Percentiles rank a stretch among this genome's conserved stretches.
These are phyloP conservation scores for Parapsyche elsis DNA, from an alignment of 1,140 invertebrate genomes.

Conservation along the genomic window DNA sequence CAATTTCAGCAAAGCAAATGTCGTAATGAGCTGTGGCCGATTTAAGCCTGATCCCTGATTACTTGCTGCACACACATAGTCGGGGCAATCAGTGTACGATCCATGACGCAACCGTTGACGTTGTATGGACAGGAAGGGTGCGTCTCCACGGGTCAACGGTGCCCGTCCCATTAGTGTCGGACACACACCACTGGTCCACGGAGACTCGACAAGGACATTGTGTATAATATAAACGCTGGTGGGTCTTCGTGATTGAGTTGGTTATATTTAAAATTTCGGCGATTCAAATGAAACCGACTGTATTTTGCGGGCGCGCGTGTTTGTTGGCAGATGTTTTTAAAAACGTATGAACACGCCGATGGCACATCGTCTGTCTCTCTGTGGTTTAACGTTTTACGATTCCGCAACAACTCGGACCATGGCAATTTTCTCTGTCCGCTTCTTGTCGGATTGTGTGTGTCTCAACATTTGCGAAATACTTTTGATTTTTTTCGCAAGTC, in stretches of 20 bases:
- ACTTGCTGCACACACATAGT: background rate
- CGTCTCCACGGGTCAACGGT: conserved; percentile 21
- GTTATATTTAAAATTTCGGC: too few species aligned
- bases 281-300: too few species aligned
- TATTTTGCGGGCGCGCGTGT: too few species aligned
- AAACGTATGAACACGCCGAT: conserved; percentile 5
- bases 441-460: background rate
- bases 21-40: background rate
- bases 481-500: background rate
- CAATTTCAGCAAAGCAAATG: too few species aligned
- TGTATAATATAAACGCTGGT: too few species aligned
- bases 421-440: conserved; percentile 36
- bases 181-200: conserved; percentile 27
- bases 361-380: conserved; percentile 34
- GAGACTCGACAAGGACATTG: background rate
- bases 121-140: conserved; percentile 39
- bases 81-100: background rate
- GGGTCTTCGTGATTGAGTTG: too few species aligned
- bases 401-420: conserved; percentile 38
- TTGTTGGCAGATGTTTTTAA: conserved; percentile 20
- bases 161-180: conserved; percentile 18
- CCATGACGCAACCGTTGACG: conserved; percentile 27
- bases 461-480: conserved; percentile 35
- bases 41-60: conserved; percentile 1
- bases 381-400: conserved; percentile 43